These are phyloP conservation scores for Turdus rufiventris DNA, from an alignment of 2,113 vertebrate species.

Conservation along the genomic window DNA sequence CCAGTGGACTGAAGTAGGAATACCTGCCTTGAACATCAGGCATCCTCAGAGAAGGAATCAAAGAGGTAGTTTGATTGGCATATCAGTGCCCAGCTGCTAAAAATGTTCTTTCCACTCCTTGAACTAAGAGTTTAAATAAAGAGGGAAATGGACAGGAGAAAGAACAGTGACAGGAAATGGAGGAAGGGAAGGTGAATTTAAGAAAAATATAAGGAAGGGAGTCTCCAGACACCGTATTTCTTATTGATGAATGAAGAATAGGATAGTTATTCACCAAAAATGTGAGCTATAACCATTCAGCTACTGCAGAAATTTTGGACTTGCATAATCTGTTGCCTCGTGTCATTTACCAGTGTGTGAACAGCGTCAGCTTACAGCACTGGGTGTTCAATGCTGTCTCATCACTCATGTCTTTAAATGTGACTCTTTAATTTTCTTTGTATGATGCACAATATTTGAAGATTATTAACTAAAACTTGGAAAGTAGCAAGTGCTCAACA, in stretches of 20 bases:
- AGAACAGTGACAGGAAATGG: background rate
- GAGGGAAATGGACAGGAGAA: background rate
- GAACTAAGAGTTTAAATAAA: background rate
- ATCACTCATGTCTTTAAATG: background rate
- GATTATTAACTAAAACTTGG: background rate
- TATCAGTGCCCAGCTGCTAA: background rate
- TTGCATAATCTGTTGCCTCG: background rate
- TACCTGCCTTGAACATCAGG: background rate
- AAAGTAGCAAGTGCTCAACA: background rate
- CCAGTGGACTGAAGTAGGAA: background rate
- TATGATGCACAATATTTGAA: background rate
- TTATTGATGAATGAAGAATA: background rate
- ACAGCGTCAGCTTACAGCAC: background rate
- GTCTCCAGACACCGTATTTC: background rate
- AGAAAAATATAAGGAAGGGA: background rate
- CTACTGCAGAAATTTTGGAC: background rate
- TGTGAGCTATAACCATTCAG: background rate
- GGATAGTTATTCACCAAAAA: background rate
- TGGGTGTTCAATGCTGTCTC: background rate
- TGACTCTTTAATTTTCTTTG: background rate
- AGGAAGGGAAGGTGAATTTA: background rate
- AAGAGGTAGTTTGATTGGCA: background rate
- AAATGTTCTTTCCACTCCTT: background rate
- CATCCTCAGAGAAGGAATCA: background rate
- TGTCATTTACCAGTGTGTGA: background rate